Evolutionary conservation across 2,888 invertebrate species (phyloP), one percentile per base, ranked within the genome.

Genomic region (Xestia c-nigrum): DNA sequence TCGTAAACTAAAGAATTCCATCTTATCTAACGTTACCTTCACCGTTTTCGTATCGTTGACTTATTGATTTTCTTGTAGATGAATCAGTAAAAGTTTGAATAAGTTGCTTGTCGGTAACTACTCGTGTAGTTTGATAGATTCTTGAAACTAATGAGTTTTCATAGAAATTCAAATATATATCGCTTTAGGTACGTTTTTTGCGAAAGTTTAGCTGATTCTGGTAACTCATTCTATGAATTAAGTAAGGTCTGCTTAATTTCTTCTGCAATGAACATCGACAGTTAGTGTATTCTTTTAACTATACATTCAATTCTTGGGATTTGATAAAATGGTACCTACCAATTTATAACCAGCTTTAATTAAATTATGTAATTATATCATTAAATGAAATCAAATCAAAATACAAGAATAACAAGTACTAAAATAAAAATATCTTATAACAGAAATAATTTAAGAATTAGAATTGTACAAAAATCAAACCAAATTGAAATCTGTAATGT

Each of bases 1-100:
- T 87, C 86, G 76, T 86, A 83, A 85, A 87, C 59, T 52, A 43
- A 76, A 78, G 77, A 78, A 80, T 85, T 78, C 59, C 63, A 71
- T 76, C 74, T 76, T 64, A 74, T 71, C 57, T 74, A 78, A 78
- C 68, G 63, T 65, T 73, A 76, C 40, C 67, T 64, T 68, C 52
- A 72, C 59, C 21, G 75, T 69, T 71, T 67, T 40, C 61, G 59
- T 66, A 70, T 83, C 52, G 38, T 40, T 59, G 40, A 55, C 65
- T 70, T 77, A 69, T 78, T 78, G 65, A 59, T 77, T 81, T 81
- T 65, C 57, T 70, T 74, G 59, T 57, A 64, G 66, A 85, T 72
- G 14, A 38, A 68, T 64, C 43, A 46, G 24, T 55, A 64, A 16
- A 7, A 14, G 31, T 40, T 43, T 43, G 38, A 31, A 57, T 73